Evolutionary conservation across 2,888 invertebrate species (phyloP).

Genomic region (Tineola bisselliella): DNA sequence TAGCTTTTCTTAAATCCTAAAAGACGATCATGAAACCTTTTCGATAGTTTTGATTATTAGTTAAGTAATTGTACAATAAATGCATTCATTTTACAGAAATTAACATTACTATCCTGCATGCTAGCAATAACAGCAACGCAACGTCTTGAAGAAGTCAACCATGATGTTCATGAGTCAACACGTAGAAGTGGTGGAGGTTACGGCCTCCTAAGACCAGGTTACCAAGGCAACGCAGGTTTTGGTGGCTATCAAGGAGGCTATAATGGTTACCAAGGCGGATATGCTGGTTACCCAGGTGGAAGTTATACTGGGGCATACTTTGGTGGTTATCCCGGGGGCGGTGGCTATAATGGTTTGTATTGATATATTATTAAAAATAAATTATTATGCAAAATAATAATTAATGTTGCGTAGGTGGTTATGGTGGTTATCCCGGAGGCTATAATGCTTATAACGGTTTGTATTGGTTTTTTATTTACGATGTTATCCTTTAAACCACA

Average conservation of each 20-base stretch:
- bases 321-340: conserved; percentile 18
- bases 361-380: conserved; percentile 13
- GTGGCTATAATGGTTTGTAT: conserved; percentile 10
- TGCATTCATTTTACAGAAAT: conserved; percentile 38
- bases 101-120: conserved; percentile 37
- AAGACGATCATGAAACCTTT: too few species aligned
- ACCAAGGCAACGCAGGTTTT: conserved; percentile 21
- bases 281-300: conserved; percentile 14
- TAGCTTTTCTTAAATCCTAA: too few species aligned
- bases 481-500: not conserved
- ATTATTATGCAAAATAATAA: too few species aligned
- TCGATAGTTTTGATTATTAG: too few species aligned
- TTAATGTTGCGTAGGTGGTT: not conserved
- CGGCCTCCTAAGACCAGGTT: conserved; percentile 38
- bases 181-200: conserved; percentile 42
- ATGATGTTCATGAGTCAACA: conserved; percentile 28
- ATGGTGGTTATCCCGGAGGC: conserved; percentile 15
- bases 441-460: conserved; percentile 22
- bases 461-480: conserved; percentile 9
- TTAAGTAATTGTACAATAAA: too few species aligned
- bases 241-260: conserved; percentile 20
- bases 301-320: conserved; percentile 18
- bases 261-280: conserved; percentile 22
- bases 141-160: conserved; percentile 32
- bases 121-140: conserved; percentile 33